Base-by-base conservation (phyloP, 2,113 vertebrate genomes). In the Turnix velox region DNA sequence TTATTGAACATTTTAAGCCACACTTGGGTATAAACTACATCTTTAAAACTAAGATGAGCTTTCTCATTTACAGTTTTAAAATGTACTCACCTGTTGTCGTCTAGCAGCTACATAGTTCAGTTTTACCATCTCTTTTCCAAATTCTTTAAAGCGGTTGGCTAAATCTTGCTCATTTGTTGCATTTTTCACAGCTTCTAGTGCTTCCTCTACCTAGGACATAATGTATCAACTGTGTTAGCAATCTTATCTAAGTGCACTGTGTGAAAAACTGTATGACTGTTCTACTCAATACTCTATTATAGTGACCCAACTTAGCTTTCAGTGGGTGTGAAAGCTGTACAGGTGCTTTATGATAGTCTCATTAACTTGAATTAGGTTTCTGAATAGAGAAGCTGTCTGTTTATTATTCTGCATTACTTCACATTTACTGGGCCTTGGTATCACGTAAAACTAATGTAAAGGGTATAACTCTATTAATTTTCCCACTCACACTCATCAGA, bases 71-170 rank as follows among this genome's bases (percentile, higher is more conserved):
- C 28, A 71, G 9, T 18, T 51, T 62, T 46, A 35, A 63, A 31
- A 23, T 1, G 16, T 18, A 78, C 94, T 91, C 96, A 99, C 99
- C 99, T 99, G 99, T 76, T 99, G 99, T 93, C 99, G 97, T 84
- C 99, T 98, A 3, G 99, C 99, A 69, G 99, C 99, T 16, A 99
- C 99, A 5, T 99, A 99, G 97, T 99, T 99, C 4, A 99, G 98
- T 92, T 99, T 99, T 73, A 99, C 99, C 99, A 99, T 99, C 96
- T 99, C 99, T 84, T 99, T 99, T n/a, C 99, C 99, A 97, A 99
- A 99, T 69, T 99, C 99, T 94, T 99, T 99, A 90, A 99, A 99
- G 83, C 99, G 98, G 81, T 99, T 99, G 28, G 99, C 99, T 92
- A 99, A 97, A 90, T 99, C 99, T 96, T 99, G 99, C 81, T 99